Percentiles rank a stretch among this genome's conserved stretches.
These are phyloP conservation scores for Nephotettix cincticeps DNA, from an alignment of 1,140 invertebrate species.

Conservation along the genomic window DNA sequence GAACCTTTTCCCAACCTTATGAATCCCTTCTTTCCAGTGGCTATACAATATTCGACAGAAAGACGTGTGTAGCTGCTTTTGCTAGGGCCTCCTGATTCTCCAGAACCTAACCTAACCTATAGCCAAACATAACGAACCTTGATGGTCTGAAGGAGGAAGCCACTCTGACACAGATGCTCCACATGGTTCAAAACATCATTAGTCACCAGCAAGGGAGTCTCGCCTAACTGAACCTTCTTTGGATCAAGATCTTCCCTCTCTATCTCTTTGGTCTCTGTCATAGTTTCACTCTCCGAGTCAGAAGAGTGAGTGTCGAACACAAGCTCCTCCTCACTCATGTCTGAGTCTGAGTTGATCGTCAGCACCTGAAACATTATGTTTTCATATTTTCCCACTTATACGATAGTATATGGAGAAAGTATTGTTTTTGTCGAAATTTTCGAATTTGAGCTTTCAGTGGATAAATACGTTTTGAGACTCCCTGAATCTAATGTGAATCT, in stretches of 20 bases:
- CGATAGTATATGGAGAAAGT: too few relatives aligned
- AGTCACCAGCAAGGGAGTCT: neutral
- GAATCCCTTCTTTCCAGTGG: too few relatives aligned
- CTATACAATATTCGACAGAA: too few relatives aligned
- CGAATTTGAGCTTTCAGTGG: too few relatives aligned
- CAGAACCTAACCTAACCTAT: too few relatives aligned
- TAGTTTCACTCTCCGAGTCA: slow-evolving; percentile 41
- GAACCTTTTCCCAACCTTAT: too few relatives aligned
- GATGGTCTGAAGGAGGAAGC: slow-evolving; percentile 33
- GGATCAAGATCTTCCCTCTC: neutral
- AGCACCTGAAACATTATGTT: slow-evolving; percentile 34
- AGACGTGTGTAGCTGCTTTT: too few relatives aligned
- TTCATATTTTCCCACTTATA: neutral
- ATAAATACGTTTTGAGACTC: too few relatives aligned
- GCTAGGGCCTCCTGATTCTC: too few relatives aligned
- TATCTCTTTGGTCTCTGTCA: neutral
- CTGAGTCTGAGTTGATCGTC: slow-evolving; percentile 52
- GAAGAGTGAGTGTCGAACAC: slow-evolving; percentile 45
- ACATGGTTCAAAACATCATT: neutral
- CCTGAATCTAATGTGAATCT: too few relatives aligned
- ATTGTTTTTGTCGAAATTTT: too few relatives aligned
- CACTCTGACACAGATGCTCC: slow-evolving; percentile 22
- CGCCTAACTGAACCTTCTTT: neutral
- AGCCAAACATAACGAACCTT: too few relatives aligned
- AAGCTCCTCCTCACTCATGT: slow-evolving; percentile 50